These are phyloP conservation scores for Pollicipes pollicipes DNA, from an alignment of 1,140 invertebrate species.

Conservation along the genomic window DNA sequence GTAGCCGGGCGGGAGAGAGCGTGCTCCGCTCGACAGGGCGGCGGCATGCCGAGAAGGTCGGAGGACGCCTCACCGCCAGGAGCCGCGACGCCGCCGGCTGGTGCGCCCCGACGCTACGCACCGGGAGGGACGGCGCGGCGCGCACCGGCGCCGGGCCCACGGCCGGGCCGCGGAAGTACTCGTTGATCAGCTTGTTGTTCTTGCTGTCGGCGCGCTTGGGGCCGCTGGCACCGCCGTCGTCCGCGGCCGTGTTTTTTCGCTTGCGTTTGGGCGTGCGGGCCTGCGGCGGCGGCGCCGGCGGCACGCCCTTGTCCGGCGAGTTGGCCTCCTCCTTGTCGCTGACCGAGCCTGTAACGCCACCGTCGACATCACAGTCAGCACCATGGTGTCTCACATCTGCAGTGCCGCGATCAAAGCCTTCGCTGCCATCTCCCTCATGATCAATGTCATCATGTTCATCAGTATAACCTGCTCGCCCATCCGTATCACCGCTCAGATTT, in stretches of 20 bases:
- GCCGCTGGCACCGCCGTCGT: conserved; percentile 9
- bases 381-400: too few species aligned
- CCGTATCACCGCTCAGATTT: too few species aligned
- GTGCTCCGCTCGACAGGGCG: not conserved
- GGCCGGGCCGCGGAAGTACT: conserved; percentile 13
- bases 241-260: conserved; percentile 25
- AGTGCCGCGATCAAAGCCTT: too few species aligned
- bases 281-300: conserved; percentile 12
- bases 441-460: too few species aligned
- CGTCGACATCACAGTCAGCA: not conserved
- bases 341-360: not conserved
- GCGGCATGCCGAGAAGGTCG: not conserved
- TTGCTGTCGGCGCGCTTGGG: conserved; percentile 4
- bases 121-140: not conserved
- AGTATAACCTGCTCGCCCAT: too few species aligned
- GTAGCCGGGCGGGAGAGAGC: not conserved
- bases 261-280: conserved; percentile 23
- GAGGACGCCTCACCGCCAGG: conserved; percentile 3
- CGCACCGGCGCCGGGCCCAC: too few species aligned
- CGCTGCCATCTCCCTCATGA: too few species aligned
- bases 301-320: conserved; percentile 28
- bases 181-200: conserved; percentile 13
- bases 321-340: conserved; percentile 17
- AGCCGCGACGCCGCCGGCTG: not conserved
- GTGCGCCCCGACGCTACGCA: conserved; percentile 3